These are phyloP conservation scores for Drosophila picticornis DNA, from an alignment of 2,888 invertebrate species.

Conservation along the genomic window DNA sequence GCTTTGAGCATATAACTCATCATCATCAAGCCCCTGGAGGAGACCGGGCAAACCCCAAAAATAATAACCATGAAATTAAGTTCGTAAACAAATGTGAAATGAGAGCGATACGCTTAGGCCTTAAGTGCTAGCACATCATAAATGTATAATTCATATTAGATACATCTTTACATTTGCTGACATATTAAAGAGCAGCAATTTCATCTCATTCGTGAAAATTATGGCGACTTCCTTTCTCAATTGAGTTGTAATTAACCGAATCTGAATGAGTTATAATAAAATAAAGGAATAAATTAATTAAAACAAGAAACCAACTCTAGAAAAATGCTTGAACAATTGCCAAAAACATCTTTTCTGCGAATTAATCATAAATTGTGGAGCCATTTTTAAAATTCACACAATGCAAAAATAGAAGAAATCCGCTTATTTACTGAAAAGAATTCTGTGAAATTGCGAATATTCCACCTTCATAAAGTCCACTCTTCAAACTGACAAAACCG, in stretches of 20 bases:
- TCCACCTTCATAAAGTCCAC: not conserved
- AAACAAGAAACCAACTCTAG: not conserved
- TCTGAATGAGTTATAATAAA: not conserved
- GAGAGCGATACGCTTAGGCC: constrained; percentile 29
- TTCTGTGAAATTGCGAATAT: not conserved
- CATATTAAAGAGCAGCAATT: not conserved
- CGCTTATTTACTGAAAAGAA: not conserved
- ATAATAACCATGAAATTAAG: constrained; percentile 72
- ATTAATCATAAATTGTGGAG: not conserved
- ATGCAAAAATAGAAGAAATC: not conserved
- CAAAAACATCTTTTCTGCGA: fast-evolving
- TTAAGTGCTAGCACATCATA: constrained; percentile 36
- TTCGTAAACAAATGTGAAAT: constrained; percentile 49
- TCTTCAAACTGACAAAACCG: not conserved
- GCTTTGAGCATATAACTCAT: constrained; percentile 62
- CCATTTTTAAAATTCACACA: not conserved
- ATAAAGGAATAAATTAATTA: not conserved
- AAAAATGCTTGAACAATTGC: not conserved
- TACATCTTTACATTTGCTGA: not conserved
- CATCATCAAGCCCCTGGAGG: constrained; percentile 50
- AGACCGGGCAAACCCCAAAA: constrained; percentile 31
- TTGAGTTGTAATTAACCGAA: not conserved
- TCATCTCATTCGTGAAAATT: not conserved
- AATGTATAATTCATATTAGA: constrained; percentile 22
- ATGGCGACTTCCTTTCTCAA: not conserved